Base-by-base conservation (phyloP, 2,797 vertebrate species). In the Takifugu rubripes region DNA sequence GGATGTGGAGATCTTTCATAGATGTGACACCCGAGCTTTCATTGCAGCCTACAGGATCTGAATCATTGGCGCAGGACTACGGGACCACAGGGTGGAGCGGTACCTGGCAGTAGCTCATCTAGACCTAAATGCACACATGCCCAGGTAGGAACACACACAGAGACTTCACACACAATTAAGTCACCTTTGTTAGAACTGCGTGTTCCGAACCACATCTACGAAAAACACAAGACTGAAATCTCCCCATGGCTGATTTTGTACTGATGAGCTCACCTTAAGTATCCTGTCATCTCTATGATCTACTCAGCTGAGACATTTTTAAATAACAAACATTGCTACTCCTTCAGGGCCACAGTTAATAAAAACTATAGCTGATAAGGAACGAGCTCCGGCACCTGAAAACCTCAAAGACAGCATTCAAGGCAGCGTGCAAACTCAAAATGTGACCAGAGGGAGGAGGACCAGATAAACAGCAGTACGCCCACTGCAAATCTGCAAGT, bases 1-100 rank as follows among this genome's bases (percentile, higher is more conserved):
- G 51, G 42, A 45, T 52, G 54, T 42, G 53, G 4, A 15, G 52
- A 16, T 45, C 55, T 59, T 50, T 66, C 67, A 67, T 70, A 68
- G 29, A 46, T 66, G 55, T 88, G 72, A 90, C 74, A 45, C 65
- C 72, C 56, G 31, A 84, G 84, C 54, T 89, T 53, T 87, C 53
- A 31, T 89, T 88, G 62, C 85, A 91, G 90, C 54, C 70, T 60
- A 25, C 81, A 85, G 82, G 44, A 61, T 75, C 75, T 0, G 9
- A 56, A 54, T 56, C 55, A 45, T 69, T 64, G 25, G 33, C 54
- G 29, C 75, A 76, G 70, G 70, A 85, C 72, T 89, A 89, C 25
- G 83, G 81, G 45, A 78, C 87, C 64, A 83, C 73, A 51, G 49
- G 17, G 1, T 40, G 59, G 70, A 53, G 52, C 51, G n/a, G 29